Percentiles rank a stretch among this genome's conserved stretches.
Evolutionary conservation across 2,113 vertebrate genomes (phyloP).

Genomic region (Notothenia coriiceps): DNA sequence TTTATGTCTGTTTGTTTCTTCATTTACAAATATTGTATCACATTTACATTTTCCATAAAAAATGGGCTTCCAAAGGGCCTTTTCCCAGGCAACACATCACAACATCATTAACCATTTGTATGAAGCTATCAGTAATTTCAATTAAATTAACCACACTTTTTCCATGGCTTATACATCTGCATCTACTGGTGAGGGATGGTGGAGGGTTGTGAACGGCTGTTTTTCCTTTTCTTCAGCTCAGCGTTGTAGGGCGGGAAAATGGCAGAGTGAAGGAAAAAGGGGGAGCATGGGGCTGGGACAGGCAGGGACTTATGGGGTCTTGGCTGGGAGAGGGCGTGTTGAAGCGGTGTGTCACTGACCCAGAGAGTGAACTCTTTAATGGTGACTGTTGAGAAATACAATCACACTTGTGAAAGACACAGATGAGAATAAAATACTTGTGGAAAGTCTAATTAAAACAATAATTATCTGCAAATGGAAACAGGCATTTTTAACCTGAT

Average conservation of each 20-base stretch:
- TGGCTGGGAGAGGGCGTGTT: constrained; percentile 22
- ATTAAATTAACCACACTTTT: too few species aligned
- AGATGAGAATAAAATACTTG: background rate
- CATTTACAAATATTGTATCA: too few species aligned
- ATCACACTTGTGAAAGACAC: too few species aligned
- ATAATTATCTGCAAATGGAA: background rate
- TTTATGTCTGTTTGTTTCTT: background rate
- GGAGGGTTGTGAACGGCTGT: constrained; percentile 31
- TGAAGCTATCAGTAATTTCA: too few species aligned
- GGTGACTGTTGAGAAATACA: background rate
- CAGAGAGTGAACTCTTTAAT: background rate
- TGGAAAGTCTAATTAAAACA: background rate
- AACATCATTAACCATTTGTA: too few species aligned
- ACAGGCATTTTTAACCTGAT: background rate
- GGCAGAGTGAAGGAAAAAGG: constrained; percentile 29
- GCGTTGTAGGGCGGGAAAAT: constrained; percentile 78
- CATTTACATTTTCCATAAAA: too few species aligned
- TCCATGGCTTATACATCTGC: background rate
- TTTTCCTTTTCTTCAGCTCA: constrained; percentile 50
- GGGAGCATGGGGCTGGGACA: constrained; percentile 32
- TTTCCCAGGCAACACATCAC: too few species aligned
- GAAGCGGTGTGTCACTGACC: background rate
- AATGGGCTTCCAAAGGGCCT: too few species aligned
- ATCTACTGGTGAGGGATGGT: background rate
- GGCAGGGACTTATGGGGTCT: constrained; percentile 21